Evolutionary conservation across 2,797 vertebrate species (phyloP).

Genomic region (Ceyx erithaca): DNA sequence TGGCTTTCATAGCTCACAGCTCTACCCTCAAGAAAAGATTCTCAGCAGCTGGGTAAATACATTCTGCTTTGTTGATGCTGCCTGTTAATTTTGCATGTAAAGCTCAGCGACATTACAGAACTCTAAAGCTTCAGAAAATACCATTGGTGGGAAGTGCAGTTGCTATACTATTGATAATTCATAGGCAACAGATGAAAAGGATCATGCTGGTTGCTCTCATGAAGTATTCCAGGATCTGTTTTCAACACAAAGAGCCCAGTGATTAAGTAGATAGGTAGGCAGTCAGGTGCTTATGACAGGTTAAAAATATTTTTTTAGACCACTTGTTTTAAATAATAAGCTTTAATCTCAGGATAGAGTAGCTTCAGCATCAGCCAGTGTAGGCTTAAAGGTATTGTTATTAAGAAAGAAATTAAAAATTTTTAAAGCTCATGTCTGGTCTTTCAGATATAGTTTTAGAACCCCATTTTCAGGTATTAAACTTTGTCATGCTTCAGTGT

Average conservation of each 20-base stretch:
- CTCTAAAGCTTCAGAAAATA: conserved; percentile 42
- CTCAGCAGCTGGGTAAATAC: conserved; percentile 50
- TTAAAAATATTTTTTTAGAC: neutral
- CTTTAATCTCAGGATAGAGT: neutral
- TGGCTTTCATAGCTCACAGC: conserved; percentile 3
- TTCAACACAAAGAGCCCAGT: neutral
- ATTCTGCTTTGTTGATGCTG: conserved; percentile 42
- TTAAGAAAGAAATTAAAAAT: neutral
- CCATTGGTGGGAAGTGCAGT: neutral
- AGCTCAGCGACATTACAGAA: neutral
- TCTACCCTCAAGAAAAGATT: conserved; percentile 26
- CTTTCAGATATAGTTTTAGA: neutral
- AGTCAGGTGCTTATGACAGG: neutral
- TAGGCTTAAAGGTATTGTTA: neutral
- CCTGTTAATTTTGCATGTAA: conserved; percentile 40
- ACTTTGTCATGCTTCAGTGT: neutral
- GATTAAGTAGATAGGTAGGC: neutral
- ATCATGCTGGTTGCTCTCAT: neutral
- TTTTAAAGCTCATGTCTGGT: neutral
- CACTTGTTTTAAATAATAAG: neutral
- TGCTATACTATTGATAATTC: conserved; percentile 11
- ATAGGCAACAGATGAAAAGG: conserved; percentile 11
- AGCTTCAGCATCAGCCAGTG: neutral
- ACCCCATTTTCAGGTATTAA: neutral
- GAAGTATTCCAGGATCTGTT: neutral